These are phyloP conservation scores for Sciaenops ocellatus DNA, from an alignment of 2,797 vertebrate genomes.

Conservation along the genomic window DNA sequence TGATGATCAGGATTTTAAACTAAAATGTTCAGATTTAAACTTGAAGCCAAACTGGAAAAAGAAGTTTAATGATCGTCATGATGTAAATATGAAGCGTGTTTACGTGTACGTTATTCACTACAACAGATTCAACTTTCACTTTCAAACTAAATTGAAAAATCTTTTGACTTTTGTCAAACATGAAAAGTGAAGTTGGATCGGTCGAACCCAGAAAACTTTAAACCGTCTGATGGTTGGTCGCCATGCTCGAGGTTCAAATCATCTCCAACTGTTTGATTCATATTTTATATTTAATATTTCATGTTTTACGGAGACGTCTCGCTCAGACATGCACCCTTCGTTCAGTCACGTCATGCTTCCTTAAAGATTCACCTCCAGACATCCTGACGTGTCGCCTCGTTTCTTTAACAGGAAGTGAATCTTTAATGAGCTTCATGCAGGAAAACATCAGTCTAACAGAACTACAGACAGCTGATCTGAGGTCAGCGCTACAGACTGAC, in stretches of 20 bases:
- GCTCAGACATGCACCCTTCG: constrained; percentile 34
- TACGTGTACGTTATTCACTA: too few relatives aligned
- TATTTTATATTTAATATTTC: neutral
- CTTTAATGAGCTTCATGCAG: constrained; percentile 59
- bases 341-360: constrained; percentile 35
- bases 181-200: neutral
- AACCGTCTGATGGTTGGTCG: too few relatives aligned
- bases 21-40: neutral
- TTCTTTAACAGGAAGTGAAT: neutral
- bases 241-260: neutral
- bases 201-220: constrained; percentile 14
- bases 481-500: neutral
- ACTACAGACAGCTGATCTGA: neutral
- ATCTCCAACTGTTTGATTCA: neutral
- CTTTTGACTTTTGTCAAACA: neutral
- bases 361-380: neutral
- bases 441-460: neutral
- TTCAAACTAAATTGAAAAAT: neutral
- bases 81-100: too few relatives aligned
- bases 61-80: too few relatives aligned
- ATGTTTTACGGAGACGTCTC: neutral
- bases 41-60: neutral
- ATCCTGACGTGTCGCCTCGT: neutral
- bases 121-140: too few relatives aligned
- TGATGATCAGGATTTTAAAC: neutral